Evolutionary conservation across 2,888 invertebrate species (phyloP).

Genomic region (Torymus tubicola): DNA sequence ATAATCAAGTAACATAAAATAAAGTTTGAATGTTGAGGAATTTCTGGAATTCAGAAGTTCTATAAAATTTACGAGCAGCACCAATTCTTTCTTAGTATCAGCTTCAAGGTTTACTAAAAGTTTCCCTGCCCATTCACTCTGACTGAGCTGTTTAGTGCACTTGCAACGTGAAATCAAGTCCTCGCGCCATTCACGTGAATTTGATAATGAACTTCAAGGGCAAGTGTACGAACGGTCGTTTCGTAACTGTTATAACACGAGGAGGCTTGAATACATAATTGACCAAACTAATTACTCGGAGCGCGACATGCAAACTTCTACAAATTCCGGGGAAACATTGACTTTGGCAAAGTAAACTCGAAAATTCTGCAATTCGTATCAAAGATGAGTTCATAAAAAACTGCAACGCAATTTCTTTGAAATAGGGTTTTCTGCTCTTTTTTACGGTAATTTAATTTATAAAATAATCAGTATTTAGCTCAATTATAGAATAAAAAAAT

Average conservation of each 20-base stretch:
- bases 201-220: slow-evolving; percentile 38
- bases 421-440: too few species aligned
- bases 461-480: too few species aligned
- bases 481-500: too few species aligned
- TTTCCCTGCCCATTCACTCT: slow-evolving; percentile 45
- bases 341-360: too few species aligned
- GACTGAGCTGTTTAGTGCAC: slow-evolving; percentile 22
- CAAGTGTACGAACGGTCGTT: slow-evolving; percentile 20
- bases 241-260: slow-evolving; percentile 6
- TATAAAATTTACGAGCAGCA: not conserved
- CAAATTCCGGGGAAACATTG: slow-evolving; percentile 62
- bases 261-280: slow-evolving; percentile 63
- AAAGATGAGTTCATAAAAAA: too few species aligned
- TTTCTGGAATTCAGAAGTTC: slow-evolving; percentile 31
- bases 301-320: slow-evolving; percentile 67
- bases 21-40: not conserved
- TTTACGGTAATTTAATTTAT: too few species aligned
- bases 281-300: slow-evolving; percentile 67
- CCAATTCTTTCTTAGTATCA: slow-evolving; percentile 18
- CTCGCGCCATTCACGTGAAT: slow-evolving; percentile 42
- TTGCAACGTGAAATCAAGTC: slow-evolving; percentile 22
- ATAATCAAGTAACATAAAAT: not conserved
- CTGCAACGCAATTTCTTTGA: too few species aligned
- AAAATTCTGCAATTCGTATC: too few species aligned
- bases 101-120: slow-evolving; percentile 45